phyloP scores from a whole-genome alignment of 2,888 invertebrate species.

The Cerastis leucographa region DNA sequence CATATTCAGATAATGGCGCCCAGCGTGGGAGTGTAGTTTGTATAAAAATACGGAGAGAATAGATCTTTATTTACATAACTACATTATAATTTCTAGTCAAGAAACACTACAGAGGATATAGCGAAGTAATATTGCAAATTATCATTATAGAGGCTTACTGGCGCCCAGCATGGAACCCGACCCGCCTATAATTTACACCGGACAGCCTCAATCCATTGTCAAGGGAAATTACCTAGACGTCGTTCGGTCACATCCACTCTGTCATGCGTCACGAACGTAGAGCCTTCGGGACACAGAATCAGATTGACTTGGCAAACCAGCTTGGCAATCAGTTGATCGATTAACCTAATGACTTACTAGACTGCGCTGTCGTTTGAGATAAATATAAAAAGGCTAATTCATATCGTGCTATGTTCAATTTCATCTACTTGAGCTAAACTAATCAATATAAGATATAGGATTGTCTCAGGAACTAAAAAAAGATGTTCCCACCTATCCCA shows the following conservation, averaged over 20 bases:
- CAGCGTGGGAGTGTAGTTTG: slow-evolving; percentile 40
- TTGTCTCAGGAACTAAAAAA: background rate
- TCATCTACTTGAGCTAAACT: background rate
- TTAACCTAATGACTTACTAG: slow-evolving; percentile 53
- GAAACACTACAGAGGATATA: slow-evolving; percentile 17
- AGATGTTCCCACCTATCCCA: background rate
- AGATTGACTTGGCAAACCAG: slow-evolving; percentile 65
- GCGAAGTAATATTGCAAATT: slow-evolving; percentile 33
- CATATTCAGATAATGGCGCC: slow-evolving; percentile 55
- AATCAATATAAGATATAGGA: background rate
- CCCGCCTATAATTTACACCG: slow-evolving; percentile 61
- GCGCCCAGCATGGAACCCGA: slow-evolving; percentile 67
- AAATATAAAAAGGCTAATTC: slow-evolving; percentile 2
- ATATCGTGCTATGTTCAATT: background rate
- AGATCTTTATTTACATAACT: slow-evolving; percentile 1
- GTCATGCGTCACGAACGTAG: slow-evolving; percentile 61
- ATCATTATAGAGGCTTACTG: slow-evolving; percentile 61
- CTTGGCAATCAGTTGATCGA: slow-evolving; percentile 66
- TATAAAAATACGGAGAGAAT: slow-evolving; percentile 13
- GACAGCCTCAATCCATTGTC: slow-evolving; percentile 69
- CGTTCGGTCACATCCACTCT: slow-evolving; percentile 67
- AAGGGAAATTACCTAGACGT: slow-evolving; percentile 75
- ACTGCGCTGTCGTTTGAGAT: slow-evolving; percentile 13
- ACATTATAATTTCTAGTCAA: slow-evolving; percentile 9
- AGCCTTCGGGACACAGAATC: slow-evolving; percentile 54